Evolutionary conservation across 2,113 vertebrate genomes (phyloP), one percentile per base, ranked within the genome.

Genomic region (Otocyon megalotis): DNA sequence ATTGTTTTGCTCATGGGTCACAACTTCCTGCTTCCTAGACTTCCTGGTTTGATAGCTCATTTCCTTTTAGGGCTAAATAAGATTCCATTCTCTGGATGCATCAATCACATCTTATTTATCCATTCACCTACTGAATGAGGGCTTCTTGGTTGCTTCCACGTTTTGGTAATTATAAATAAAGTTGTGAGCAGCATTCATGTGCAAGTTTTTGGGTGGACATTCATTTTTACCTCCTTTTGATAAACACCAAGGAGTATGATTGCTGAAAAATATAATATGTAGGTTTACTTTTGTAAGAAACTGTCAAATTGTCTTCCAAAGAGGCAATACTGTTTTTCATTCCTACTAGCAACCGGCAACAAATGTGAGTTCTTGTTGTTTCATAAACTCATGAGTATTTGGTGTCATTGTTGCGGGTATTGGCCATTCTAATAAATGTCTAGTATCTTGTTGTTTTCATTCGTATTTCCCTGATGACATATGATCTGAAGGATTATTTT

Each of bases 11-110:
- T 77, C 81, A 6, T 62, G 17, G 12, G 14, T 60, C 50, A 58
- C 3, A 22, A 62, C 76, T 43, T 80, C 58, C 94, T 72, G 22
- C 2, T 65, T 90, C 9, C 35, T 72, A 5, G 19, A 1, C 15
- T 89, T 90, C 48, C 71, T 76, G 71, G 12, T 28, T 77, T 86
- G 72, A 79, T 77, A 93, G 26, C n/a, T 93, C 32, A 77, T 77
- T 65, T 65, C 28, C 32, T 19, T 65, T 54, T 48, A 79, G 26
- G 37, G 22, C 60, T 62, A 4, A 84, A 74, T 37, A 74, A 50
- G 54, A 43, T 20, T 93, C 9, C 26, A 26, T 65, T 56, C 12
- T 79, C 35, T 32, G 53, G 53, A 81, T 71, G 53, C 14, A 58
- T 35, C 30, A 71, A 58, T 35, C 30, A 71, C 17, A 69, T 53